Conservation (phyloP, 2,113 vertebrate genomes). For the Excalfactoria chinensis region DNA sequence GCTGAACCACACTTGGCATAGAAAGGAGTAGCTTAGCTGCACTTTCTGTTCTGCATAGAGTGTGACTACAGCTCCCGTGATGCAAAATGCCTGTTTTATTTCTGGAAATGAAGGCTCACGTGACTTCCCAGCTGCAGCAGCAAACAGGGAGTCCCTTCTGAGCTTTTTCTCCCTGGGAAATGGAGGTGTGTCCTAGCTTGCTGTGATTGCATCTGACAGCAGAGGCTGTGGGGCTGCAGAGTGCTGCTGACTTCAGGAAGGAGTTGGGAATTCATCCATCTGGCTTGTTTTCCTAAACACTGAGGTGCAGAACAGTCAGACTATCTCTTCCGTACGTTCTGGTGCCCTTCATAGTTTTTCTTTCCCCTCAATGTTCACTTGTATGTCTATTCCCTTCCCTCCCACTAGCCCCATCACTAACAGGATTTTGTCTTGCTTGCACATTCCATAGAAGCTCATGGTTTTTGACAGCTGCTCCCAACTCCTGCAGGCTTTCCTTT, state of each 20-base stretch:
- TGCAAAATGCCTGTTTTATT: neutral
- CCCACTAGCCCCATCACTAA: neutral
- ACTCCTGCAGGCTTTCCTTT: neutral
- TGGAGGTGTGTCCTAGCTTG: neutral
- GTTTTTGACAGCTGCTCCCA: neutral
- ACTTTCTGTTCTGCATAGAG: neutral
- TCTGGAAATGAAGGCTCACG: neutral
- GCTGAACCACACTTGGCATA: neutral
- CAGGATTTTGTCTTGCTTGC: neutral
- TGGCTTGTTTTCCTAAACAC: neutral
- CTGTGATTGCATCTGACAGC: neutral
- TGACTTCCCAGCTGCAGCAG: conserved; percentile 45
- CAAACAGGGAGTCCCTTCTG: neutral
- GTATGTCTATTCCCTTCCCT: neutral
- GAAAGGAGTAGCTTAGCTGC: neutral
- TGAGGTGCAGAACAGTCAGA: neutral
- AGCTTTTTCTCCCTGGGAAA: neutral
- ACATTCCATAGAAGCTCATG: neutral
- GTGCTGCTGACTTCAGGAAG: neutral
- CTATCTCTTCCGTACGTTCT: neutral
- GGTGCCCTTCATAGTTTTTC: neutral
- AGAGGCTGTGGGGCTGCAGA: neutral
- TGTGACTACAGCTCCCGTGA: conserved; percentile 62
- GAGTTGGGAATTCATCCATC: neutral
- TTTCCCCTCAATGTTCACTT: neutral